Base-by-base conservation (phyloP, 2,113 vertebrate genomes). In the Climacteris rufus region DNA sequence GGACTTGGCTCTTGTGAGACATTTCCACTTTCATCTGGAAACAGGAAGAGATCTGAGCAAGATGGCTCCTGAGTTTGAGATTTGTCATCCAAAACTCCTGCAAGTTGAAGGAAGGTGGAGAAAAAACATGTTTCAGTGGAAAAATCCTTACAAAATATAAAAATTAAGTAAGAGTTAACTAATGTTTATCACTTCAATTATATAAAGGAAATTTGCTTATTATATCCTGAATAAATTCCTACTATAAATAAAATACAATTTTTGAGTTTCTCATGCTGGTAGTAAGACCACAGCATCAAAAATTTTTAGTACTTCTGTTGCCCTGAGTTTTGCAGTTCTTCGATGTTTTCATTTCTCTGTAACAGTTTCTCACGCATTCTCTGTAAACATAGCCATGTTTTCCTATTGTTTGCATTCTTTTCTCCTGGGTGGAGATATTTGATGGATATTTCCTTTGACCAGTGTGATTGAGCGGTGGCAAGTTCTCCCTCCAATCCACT, bases 21-120 rank as follows among this genome's bases (percentile, higher is more conserved):
- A 63, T 98, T 99, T 60, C 99, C 99, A 87, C 99, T 99, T 98
- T 99, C 99, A 57, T 99, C 99, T 13, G 99, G 99, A 94, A 99
- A 99, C 61, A 99, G 98, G 98, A 99, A 99, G 57, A 99, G 98
- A 96, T 99, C 99, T 21, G 99, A 99, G 87, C 98, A 98, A 53
- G 98, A 98, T 0, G 98, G 98, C 28, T 99, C 99, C 18, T 97
- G 98, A 91, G 98, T 96, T 31, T 97, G 98, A 82, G 83, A 97
- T 40, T 57, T 97, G 60, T 98, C 98, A 94, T 98, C 98, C n/a
- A 97, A 92, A 77, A 98, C 39, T 66, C 99, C 99, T 99, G 78
- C 10, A 20, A 86, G 27, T 78, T 81, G 69, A 93, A 89, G 78
- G 11, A 95, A 4, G 5, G 22, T 59, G 11, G 4, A 75, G 7